These are phyloP conservation scores for Catostylus mosaicus DNA, from an alignment of 30 jellyfish, hydroid and myxozoan species.

Conservation along the genomic window DNA sequence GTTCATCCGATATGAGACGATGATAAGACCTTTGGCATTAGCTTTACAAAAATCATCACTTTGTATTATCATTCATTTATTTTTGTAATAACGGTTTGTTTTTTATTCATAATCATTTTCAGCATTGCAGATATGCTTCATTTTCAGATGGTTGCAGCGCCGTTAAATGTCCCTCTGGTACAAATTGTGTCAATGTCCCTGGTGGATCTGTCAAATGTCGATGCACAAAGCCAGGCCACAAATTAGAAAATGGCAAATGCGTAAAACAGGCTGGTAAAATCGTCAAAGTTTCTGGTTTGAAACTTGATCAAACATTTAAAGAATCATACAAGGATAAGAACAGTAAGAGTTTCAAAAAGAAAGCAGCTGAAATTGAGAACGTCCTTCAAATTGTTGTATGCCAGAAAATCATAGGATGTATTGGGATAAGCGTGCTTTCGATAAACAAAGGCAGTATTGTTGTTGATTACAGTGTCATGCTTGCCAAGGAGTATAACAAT, in stretches of 20 bases:
- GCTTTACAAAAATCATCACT: no score
- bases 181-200: slow-evolving; percentile 40
- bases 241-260: slow-evolving; percentile 26
- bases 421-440: slow-evolving; percentile 7
- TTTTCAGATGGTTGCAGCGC: slow-evolving; percentile 50
- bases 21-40: no score
- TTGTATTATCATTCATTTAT: no score
- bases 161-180: slow-evolving; percentile 17
- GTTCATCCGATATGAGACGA: no score
- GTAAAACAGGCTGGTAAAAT: slow-evolving; percentile 11
- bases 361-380: slow-evolving; percentile 60
- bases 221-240: slow-evolving; percentile 41
- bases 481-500: background rate
- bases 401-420: slow-evolving; percentile 34
- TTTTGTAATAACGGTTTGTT: no score
- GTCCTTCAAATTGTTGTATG: slow-evolving; percentile 36
- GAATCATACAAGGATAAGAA: slow-evolving; percentile 16
- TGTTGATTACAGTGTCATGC: slow-evolving; percentile 45
- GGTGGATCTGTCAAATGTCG: slow-evolving; percentile 28
- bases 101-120: background rate
- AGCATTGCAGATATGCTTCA: background rate
- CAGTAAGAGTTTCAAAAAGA: slow-evolving; percentile 9
- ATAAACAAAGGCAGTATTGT: slow-evolving; percentile 48
- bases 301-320: slow-evolving; percentile 22
- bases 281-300: slow-evolving; percentile 44